A percentile compares a stretch with the other conserved stretches of the same genome.
Conservation (phyloP, 1,140 invertebrate genomes). For the Solen grandis region DNA sequence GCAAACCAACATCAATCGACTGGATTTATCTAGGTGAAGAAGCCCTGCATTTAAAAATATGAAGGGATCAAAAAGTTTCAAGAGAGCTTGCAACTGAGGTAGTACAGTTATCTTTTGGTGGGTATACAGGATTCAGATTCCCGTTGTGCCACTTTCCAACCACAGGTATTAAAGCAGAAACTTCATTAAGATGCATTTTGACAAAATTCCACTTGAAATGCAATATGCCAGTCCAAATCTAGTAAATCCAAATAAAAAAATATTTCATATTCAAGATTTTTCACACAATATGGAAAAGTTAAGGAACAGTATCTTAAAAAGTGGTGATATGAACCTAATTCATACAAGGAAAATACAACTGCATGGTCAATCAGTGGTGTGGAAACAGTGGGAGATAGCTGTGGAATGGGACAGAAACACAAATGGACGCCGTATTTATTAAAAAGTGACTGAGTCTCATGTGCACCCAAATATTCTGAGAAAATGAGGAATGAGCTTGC, state of each 20-base stretch:
- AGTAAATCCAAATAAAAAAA: background rate
- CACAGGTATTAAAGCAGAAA: no score
- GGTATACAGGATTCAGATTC: no score
- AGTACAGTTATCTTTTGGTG: no score
- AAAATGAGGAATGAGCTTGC: conserved; percentile 8
- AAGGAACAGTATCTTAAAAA: background rate
- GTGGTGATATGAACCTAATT: background rate
- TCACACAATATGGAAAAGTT: background rate
- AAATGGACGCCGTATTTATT: background rate
- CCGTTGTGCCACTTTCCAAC: no score
- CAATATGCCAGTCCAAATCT: background rate
- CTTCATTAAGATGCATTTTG: no score
- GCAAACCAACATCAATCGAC: background rate
- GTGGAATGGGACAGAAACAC: background rate
- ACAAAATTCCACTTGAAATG: no score
- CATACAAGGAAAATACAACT: background rate
- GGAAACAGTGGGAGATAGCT: conserved; percentile 1
- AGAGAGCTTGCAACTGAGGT: background rate
- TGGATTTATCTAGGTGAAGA: background rate
- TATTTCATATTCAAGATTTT: background rate
- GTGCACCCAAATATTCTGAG: no score
- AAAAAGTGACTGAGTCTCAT: background rate
- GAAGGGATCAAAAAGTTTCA: background rate
- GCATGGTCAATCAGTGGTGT: background rate
- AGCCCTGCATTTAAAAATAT: background rate